These are phyloP conservation scores for Cinclus mexicanus DNA, from an alignment of 2,113 vertebrate genomes.

Conservation along the genomic window DNA sequence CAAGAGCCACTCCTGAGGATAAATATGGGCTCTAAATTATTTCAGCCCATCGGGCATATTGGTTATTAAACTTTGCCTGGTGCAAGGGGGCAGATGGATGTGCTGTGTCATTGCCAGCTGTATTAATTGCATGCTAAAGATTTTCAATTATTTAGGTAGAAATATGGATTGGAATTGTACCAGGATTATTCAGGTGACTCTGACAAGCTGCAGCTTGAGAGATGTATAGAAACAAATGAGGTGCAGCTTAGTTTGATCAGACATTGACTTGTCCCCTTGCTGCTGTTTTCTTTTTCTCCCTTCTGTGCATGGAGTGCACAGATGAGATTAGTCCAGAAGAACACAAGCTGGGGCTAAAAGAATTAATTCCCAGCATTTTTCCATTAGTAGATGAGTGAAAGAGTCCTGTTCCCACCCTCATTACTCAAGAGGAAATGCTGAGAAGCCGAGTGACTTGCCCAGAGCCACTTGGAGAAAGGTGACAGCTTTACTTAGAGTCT, in stretches of 20 bases:
- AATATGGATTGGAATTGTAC: slow-evolving; percentile 22
- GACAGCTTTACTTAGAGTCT: rapidly evolving
- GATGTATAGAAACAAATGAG: not conserved
- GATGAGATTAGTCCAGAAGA: not conserved
- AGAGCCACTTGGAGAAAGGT: not conserved
- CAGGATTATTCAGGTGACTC: slow-evolving; percentile 44
- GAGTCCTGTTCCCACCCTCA: too few species aligned
- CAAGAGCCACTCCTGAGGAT: slow-evolving; percentile 30
- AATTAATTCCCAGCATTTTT: not conserved
- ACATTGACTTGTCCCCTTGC: not conserved
- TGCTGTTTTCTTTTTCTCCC: not conserved
- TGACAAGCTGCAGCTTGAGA: not conserved
- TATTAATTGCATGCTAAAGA: slow-evolving; percentile 39
- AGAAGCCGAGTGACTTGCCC: not conserved
- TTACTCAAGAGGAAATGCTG: not conserved
- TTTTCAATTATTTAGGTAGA: slow-evolving; percentile 33
- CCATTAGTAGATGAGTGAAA: not conserved
- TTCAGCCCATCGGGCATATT: not conserved
- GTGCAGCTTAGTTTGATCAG: not conserved
- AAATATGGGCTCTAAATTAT: slow-evolving; percentile 62
- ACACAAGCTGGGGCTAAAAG: not conserved
- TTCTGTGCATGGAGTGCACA: not conserved
- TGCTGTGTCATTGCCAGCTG: slow-evolving; percentile 24
- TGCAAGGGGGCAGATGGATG: slow-evolving; percentile 33
- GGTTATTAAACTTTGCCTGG: slow-evolving; percentile 27